A percentile compares a stretch with the other conserved stretches of the same genome.
Conservation (phyloP, 2,113 vertebrate genomes). For the Phrynosoma platyrhinos region DNA sequence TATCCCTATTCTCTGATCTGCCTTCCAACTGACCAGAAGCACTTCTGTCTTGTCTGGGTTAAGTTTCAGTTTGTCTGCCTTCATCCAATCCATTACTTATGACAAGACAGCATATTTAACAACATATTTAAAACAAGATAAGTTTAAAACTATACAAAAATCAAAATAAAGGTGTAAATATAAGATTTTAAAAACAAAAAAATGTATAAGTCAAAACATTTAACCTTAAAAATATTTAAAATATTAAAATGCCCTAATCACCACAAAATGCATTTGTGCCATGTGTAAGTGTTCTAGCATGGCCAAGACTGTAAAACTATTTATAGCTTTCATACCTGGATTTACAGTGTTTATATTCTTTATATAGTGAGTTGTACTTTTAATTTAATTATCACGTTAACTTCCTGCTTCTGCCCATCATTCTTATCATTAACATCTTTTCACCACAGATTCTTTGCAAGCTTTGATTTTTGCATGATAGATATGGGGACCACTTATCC, state of each 20-base stretch:
- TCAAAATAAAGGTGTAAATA: too few relatives aligned
- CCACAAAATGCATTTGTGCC: background rate
- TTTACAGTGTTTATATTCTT: background rate
- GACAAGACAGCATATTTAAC: too few relatives aligned
- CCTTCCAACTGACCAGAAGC: too few relatives aligned
- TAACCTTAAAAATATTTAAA: background rate
- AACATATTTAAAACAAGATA: too few relatives aligned
- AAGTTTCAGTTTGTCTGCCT: too few relatives aligned
- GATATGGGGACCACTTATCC: background rate
- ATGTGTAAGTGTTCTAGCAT: conserved; percentile 11
- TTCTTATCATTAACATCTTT: background rate
- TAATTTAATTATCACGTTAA: conserved; percentile 8
- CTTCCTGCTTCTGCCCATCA: conserved; percentile 17
- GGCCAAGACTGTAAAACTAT: conserved; percentile 27
- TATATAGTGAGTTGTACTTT: background rate
- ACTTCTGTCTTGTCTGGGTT: too few relatives aligned
- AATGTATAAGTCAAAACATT: too few relatives aligned
- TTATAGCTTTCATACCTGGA: background rate
- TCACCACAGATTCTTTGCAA: conserved; percentile 31
- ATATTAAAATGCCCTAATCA: background rate
- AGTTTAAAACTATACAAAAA: too few relatives aligned
- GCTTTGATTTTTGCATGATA: conserved; percentile 21
- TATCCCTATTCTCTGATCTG: too few relatives aligned
- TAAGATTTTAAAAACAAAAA: too few relatives aligned
- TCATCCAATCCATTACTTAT: too few relatives aligned